A percentile compares a stretch with the other conserved stretches of the same genome.
phyloP scores from a whole-genome alignment of 2,797 vertebrate genomes.

The Pipistrellus pipistrellus region DNA sequence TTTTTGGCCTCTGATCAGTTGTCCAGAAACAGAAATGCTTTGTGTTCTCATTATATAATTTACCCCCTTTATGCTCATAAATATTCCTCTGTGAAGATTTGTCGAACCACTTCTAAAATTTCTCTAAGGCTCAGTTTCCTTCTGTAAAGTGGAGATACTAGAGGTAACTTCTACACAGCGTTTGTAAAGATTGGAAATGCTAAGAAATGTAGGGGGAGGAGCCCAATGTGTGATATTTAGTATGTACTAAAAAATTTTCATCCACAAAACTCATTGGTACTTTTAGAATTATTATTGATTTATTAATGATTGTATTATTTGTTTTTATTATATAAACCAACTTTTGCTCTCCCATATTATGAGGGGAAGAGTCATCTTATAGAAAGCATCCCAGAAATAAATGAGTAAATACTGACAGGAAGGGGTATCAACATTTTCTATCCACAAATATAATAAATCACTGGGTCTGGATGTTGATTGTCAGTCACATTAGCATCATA shows the following conservation, averaged over 20 bases:
- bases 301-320: not conserved
- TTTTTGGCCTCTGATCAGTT: slow-evolving; percentile 8
- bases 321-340: not conserved
- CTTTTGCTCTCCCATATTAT: not conserved
- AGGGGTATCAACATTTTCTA: not conserved
- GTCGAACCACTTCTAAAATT: not conserved
- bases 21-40: slow-evolving; percentile 42
- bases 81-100: slow-evolving; percentile 5
- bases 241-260: slow-evolving; percentile 39
- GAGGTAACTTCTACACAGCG: not conserved
- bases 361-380: not conserved
- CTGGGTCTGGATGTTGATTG: not conserved
- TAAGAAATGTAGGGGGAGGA: not conserved
- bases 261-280: not conserved
- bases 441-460: not conserved
- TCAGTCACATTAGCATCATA: not conserved
- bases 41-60: not conserved
- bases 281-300: not conserved
- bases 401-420: not conserved
- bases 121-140: slow-evolving; percentile 6
- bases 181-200: slow-evolving; percentile 1
- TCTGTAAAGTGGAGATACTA: slow-evolving; percentile 14
- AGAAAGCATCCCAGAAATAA: slow-evolving; percentile 3
- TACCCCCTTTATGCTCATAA: not conserved
- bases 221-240: not conserved